Evolutionary conservation across 2,113 vertebrate species (phyloP).

Genomic region (Heliornis fulica): DNA sequence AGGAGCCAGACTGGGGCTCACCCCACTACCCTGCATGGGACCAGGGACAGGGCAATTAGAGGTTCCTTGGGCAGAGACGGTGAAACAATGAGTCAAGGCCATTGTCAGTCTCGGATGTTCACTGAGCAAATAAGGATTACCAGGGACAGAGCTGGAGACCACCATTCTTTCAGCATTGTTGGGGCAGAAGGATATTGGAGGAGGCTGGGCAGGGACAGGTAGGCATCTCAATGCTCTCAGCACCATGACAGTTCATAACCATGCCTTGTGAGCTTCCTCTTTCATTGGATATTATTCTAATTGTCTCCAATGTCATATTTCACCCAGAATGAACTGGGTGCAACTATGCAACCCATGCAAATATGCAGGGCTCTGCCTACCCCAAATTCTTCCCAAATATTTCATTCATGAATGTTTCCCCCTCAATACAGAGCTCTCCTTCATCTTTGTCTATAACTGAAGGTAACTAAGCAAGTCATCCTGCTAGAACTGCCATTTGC

Average conservation of each 20-base stretch:
- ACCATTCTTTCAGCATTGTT: fast-evolving
- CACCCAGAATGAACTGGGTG: too few species aligned
- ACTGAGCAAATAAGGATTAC: background rate
- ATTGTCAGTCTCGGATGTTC: background rate
- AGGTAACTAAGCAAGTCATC: background rate
- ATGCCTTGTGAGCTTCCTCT: background rate
- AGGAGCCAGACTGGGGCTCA: fast-evolving
- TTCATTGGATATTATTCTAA: background rate
- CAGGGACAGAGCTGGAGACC: background rate
- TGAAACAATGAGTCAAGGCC: background rate
- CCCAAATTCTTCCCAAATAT: background rate
- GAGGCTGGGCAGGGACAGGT: background rate
- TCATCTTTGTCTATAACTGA: background rate
- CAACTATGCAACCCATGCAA: too few species aligned
- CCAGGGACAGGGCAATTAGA: fast-evolving
- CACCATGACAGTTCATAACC: background rate
- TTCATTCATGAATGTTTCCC: background rate
- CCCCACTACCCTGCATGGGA: fast-evolving
- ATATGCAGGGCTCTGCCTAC: fast-evolving
- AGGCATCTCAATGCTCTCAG: fast-evolving
- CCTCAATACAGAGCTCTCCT: background rate
- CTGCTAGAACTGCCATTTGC: background rate
- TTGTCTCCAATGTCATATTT: background rate
- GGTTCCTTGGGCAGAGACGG: background rate
- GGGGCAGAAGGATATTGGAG: fast-evolving